These are phyloP conservation scores for Orchesellides sinensis DNA, from an alignment of 2,888 invertebrate species.

Conservation along the genomic window DNA sequence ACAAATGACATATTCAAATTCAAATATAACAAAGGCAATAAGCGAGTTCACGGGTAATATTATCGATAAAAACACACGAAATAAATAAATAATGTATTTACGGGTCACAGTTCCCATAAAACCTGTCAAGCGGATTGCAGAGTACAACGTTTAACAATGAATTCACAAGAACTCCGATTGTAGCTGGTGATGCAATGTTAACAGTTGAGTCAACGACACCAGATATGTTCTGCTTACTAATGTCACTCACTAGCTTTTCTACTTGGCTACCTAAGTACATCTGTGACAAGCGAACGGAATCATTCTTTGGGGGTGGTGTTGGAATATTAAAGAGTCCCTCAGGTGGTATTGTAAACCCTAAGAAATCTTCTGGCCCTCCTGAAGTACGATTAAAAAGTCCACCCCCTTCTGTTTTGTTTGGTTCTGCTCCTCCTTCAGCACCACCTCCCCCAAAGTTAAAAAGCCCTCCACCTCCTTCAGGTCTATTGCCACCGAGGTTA, in stretches of 20 bases:
- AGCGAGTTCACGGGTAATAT: no score
- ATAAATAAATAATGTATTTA: no score
- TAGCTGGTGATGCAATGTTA: slow-evolving; percentile 57
- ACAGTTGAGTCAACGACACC: slow-evolving; percentile 55
- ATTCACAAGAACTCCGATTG: slow-evolving; percentile 58
- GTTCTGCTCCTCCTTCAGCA: no score
- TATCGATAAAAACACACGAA: no score
- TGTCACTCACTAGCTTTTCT: slow-evolving; percentile 43
- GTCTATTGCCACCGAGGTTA: no score
- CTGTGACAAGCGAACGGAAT: slow-evolving; percentile 49
- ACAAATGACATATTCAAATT: neutral
- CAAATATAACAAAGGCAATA: no score
- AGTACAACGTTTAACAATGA: slow-evolving; percentile 58
- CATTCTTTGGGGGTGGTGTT: slow-evolving; percentile 25
- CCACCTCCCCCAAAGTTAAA: no score
- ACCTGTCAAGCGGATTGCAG: slow-evolving; percentile 64
- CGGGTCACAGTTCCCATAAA: slow-evolving; percentile 44
- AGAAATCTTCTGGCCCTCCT: no score
- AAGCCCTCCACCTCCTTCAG: no score
- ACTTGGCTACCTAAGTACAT: slow-evolving; percentile 39
- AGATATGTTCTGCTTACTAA: slow-evolving; percentile 54
- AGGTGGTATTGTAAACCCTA: no score
- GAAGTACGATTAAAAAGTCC: no score
- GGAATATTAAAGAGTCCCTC: slow-evolving; percentile 31
- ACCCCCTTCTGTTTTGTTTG: no score